Conservation (phyloP, 2,888 invertebrate genomes). For the Ptilodon capucinus region DNA sequence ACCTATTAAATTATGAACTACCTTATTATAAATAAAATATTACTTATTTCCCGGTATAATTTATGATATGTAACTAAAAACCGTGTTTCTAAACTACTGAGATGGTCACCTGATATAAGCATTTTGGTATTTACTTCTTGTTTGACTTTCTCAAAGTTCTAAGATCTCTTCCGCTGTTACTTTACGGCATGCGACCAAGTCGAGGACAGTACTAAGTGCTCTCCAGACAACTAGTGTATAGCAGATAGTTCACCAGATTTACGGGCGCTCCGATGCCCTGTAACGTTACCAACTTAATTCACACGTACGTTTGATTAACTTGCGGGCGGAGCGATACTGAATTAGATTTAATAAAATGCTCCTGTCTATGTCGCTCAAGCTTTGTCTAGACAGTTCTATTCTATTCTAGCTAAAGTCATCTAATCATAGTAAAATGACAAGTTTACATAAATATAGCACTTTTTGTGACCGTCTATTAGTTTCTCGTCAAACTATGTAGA, state of each 20-base stretch:
- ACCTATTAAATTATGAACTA: no score
- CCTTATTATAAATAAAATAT: no score
- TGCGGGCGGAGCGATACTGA: background rate
- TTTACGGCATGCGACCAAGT: slow-evolving; percentile 40
- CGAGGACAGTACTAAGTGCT: slow-evolving; percentile 73
- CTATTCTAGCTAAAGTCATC: background rate
- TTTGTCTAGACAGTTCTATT: background rate
- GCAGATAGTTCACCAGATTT: slow-evolving; percentile 70
- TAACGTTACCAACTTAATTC: slow-evolving; percentile 29
- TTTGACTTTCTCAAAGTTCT: no score
- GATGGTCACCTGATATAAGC: no score
- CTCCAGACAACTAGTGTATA: slow-evolving; percentile 69
- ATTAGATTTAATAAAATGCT: background rate
- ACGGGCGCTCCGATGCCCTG: slow-evolving; percentile 50
- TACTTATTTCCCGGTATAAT: no score
- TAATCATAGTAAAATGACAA: background rate
- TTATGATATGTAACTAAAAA: no score
- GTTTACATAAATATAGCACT: no score
- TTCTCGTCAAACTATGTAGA: no score
- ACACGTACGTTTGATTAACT: slow-evolving; percentile 13
- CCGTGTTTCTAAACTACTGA: no score
- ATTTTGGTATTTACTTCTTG: no score
- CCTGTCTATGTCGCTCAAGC: background rate
- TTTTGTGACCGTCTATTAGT: no score
- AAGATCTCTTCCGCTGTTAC: background rate